phyloP scores from a whole-genome alignment of 2,797 vertebrate genomes.

The Thamnophis elegans region DNA sequence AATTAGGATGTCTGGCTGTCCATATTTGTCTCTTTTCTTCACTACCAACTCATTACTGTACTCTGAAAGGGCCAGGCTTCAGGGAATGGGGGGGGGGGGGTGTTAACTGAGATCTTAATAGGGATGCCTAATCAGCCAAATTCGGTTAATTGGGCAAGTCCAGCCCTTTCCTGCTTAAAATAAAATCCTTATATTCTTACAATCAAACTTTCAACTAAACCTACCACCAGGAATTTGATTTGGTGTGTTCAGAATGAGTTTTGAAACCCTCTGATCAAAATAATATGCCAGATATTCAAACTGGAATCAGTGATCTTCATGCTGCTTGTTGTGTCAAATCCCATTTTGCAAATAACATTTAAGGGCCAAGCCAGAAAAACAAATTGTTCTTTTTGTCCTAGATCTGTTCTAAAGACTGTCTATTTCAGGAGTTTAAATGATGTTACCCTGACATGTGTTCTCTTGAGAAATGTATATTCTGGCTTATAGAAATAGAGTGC shows the following conservation, averaged over 20 bases:
- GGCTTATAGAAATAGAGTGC: background rate
- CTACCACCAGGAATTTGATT: background rate
- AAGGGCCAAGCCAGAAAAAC: background rate
- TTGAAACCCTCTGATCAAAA: background rate
- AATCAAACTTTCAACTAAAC: background rate
- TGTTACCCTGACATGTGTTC: accelerated
- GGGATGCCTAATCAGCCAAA: background rate
- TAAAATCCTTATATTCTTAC: background rate
- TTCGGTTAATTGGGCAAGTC: background rate
- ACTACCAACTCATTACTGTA: background rate
- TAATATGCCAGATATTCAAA: background rate
- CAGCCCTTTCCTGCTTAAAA: background rate
- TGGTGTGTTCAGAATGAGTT: background rate
- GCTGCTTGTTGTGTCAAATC: background rate
- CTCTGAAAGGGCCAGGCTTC: background rate
- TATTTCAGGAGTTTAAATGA: background rate
- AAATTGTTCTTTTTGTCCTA: accelerated
- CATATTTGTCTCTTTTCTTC: background rate
- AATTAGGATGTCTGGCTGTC: background rate
- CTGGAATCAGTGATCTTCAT: background rate
- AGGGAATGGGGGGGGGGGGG: background rate
- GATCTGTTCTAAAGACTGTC: background rate
- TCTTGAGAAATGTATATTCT: accelerated
- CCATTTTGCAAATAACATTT: background rate
- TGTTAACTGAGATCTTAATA: background rate